phyloP scores from a whole-genome alignment of 1,140 invertebrate genomes.

The Wiebesia pumilae region DNA sequence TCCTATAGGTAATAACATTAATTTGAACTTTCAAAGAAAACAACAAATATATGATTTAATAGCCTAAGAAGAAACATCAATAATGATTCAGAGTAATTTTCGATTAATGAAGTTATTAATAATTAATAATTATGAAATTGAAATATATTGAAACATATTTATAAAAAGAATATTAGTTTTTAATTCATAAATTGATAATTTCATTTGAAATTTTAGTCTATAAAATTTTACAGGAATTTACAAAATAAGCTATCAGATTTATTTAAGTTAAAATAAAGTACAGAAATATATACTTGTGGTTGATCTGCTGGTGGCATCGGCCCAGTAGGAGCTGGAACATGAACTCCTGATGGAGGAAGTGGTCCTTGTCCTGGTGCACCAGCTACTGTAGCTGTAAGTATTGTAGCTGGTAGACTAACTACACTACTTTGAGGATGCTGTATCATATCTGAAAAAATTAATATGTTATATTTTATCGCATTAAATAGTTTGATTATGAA shows the following conservation, averaged over 20 bases:
- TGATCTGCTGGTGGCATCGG: slow-evolving; percentile 68
- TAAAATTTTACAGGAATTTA: background rate
- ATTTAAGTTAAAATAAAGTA: slow-evolving; percentile 1
- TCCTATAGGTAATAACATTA: slow-evolving; percentile 57
- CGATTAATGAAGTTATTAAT: background rate
- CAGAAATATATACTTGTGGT: slow-evolving; percentile 65
- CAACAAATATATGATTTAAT: background rate
- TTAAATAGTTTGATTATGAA: slow-evolving; percentile 1
- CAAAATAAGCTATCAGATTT: background rate
- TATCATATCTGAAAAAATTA: slow-evolving; percentile 67
- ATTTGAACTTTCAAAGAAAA: background rate
- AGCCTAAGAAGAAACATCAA: background rate
- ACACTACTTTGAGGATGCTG: slow-evolving; percentile 73
- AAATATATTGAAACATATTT: background rate
- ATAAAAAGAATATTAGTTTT: background rate
- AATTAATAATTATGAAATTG: background rate
- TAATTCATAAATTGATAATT: background rate
- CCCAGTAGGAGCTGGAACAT: slow-evolving; percentile 69
- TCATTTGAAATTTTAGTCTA: background rate
- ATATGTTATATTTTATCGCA: slow-evolving; percentile 34
- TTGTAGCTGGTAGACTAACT: slow-evolving; percentile 71
- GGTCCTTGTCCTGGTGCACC: slow-evolving; percentile 61
- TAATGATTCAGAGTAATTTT: background rate
- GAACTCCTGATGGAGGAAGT: slow-evolving; percentile 69
- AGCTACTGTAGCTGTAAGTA: slow-evolving; percentile 72